A percentile compares a stretch with the other conserved stretches of the same genome.
These are phyloP conservation scores for Acrocephalus arundinaceus DNA, from an alignment of 2,113 vertebrate genomes.

Conservation along the genomic window DNA sequence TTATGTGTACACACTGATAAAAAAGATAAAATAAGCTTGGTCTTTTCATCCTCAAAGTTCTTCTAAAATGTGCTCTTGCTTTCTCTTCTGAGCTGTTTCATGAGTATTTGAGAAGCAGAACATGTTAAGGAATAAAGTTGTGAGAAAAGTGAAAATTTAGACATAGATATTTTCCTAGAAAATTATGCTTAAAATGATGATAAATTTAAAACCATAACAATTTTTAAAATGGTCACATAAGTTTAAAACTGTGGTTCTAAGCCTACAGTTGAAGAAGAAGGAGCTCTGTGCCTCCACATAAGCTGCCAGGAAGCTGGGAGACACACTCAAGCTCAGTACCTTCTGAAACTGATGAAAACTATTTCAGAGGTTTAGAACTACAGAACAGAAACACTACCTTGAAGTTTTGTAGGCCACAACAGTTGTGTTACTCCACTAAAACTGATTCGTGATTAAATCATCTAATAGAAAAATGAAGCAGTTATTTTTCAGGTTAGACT, in stretches of 20 bases:
- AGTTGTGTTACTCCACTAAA: neutral
- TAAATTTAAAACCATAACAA: neutral
- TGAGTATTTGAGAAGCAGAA: neutral
- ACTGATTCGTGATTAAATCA: neutral
- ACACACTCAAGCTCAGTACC: neutral
- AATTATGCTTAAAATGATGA: neutral
- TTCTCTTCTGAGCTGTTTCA: neutral
- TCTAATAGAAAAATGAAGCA: neutral
- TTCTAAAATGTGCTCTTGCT: neutral
- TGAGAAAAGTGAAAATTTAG: neutral
- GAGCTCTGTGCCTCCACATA: neutral
- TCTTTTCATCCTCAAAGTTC: neutral
- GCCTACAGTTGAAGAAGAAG: neutral
- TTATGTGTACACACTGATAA: neutral
- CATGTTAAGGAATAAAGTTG: neutral
- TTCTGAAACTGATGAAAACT: neutral
- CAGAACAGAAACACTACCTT: neutral
- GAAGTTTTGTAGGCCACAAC: neutral
- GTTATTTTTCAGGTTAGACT: neutral
- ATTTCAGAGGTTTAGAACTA: neutral
- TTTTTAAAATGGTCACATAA: accelerated
- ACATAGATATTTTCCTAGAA: neutral
- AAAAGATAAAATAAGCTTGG: neutral
- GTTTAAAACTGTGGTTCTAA: neutral
- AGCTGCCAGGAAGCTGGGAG: neutral